Base-by-base conservation (phyloP, 2,888 invertebrate species). In the Xylocampa areola region DNA sequence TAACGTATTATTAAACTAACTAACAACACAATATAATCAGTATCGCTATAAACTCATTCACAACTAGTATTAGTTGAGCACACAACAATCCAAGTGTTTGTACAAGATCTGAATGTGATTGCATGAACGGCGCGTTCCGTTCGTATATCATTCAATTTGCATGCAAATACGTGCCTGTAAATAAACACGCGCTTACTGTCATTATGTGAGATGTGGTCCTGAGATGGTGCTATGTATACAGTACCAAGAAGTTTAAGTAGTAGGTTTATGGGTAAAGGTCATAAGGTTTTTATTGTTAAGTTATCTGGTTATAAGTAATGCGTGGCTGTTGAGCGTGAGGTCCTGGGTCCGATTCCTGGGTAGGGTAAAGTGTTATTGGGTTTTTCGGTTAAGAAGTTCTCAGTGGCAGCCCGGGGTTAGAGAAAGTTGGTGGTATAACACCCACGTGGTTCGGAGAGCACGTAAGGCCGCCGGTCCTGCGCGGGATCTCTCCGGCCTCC, bases 51-150 rank as follows among this genome's bases (percentile, higher is more conserved):
- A 63, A 64, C 36, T 23, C 29, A 17, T 29, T 69, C 37, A 41
- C 37, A 30, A 30, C 8, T 41, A 32, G 45, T 71, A 58, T 71
- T 66, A 50, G 59, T 68, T 53, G 25, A 53, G 35, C 30, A 60
- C 16, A 47, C 50, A 66, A 39, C 43, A 25, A 17, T 25, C 41
- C 45, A 37, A 50, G 48, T 75, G 51, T 75, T 63, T 51, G 61
- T 39, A 41, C 50, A 57, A 62, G 62, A 72, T 62, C 47, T 54
- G 64, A 69, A 73, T 74, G 68, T 71, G 72, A 76, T 65, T 62
- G 76, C 61, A 60, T 27, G 69, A 53, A 40, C 60, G 44, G 10
- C 16, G 45, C 55, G 49, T 41, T 47, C 55, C 13, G 4, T 54
- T 39, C 41, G 11, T 59, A 66, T 59, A 58, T 65, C 58, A 74